phyloP scores from a whole-genome alignment of 2,113 vertebrate genomes.

The Paramisgurnus dabryanus region DNA sequence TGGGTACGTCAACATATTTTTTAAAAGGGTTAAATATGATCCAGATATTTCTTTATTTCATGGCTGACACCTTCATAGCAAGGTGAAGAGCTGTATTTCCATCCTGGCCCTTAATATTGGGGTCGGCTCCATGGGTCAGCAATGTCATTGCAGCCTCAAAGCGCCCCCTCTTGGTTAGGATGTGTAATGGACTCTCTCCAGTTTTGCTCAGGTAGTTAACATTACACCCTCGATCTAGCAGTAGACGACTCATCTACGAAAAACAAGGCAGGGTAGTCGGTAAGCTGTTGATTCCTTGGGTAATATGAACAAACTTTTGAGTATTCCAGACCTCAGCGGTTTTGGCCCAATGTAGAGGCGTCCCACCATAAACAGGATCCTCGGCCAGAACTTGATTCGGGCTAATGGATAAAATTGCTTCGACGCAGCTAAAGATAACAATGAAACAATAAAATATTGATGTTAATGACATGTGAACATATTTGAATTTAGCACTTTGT shows the following conservation, averaged over 20 bases:
- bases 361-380: conserved; percentile 84
- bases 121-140: conserved; percentile 82
- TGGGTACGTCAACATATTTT: no score
- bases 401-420: conserved; percentile 82
- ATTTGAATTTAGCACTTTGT: no score
- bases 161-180: conserved; percentile 83
- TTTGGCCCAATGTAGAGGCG: conserved; percentile 92
- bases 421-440: conserved; percentile 78
- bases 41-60: background rate
- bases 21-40: background rate
- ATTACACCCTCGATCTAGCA: conserved; percentile 78
- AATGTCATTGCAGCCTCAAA: conserved; percentile 89
- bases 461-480: no score
- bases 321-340: conserved; percentile 81
- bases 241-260: conserved; percentile 82
- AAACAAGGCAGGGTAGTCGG: background rate
- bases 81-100: conserved; percentile 94
- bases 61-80: conserved; percentile 88
- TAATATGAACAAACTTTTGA: background rate
- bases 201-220: conserved; percentile 83
- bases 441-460: background rate
- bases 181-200: conserved; percentile 87
- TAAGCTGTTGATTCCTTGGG: background rate
- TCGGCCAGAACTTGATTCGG: conserved; percentile 81
- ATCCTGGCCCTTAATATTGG: conserved; percentile 79